These are phyloP conservation scores for Trachelus troglodyta DNA, from an alignment of 2,888 invertebrate genomes.

Conservation along the genomic window DNA sequence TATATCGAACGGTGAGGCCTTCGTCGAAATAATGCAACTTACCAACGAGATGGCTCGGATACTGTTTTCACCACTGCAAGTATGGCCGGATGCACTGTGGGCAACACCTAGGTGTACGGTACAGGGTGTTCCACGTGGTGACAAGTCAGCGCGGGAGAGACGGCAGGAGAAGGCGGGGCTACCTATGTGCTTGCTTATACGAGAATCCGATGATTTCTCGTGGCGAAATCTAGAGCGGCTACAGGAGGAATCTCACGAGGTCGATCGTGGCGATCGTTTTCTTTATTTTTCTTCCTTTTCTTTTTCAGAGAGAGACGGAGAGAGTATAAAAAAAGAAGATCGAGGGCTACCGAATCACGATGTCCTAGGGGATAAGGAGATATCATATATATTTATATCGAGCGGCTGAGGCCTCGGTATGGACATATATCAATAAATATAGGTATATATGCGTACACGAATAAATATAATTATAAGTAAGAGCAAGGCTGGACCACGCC, in stretches of 20 bases:
- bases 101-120: background rate
- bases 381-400: background rate
- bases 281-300: slow-evolving; percentile 6
- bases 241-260: slow-evolving; percentile 4
- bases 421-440: slow-evolving; percentile 54
- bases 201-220: slow-evolving; percentile 5
- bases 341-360: background rate
- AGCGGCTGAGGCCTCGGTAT: slow-evolving; percentile 43
- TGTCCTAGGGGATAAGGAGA: slow-evolving; percentile 5
- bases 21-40: background rate
- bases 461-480: slow-evolving; percentile 63
- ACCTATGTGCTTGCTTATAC: background rate
- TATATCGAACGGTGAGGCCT: background rate
- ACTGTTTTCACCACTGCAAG: background rate
- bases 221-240: slow-evolving; percentile 24
- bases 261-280: background rate
- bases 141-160: background rate
- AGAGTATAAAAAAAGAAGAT: slow-evolving; percentile 1
- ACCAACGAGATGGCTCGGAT: too few species aligned
- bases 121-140: background rate
- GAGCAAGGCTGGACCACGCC: slow-evolving; percentile 65
- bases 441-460: slow-evolving; percentile 40
- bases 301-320: background rate
- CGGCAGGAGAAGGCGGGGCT: background rate
- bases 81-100: background rate